Evolutionary conservation across 2,113 vertebrate species (phyloP).

Genomic region (Bos indicus): DNA sequence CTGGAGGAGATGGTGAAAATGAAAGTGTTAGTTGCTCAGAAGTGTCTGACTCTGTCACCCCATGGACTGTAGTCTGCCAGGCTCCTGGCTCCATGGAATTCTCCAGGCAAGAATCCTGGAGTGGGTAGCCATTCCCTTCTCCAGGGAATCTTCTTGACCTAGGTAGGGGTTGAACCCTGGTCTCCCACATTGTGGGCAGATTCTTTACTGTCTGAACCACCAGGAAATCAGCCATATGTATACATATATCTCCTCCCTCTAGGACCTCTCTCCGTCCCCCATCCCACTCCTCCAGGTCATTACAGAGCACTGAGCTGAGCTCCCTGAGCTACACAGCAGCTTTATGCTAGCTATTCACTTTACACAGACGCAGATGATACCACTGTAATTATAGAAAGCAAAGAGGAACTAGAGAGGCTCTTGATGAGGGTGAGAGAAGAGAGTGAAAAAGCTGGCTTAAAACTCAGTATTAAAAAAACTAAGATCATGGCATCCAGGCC

Average conservation of each 20-base stretch:
- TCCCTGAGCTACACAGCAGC: background rate
- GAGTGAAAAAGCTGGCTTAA: background rate
- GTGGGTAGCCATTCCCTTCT: background rate
- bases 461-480: background rate
- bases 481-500: background rate
- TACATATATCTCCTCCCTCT: background rate
- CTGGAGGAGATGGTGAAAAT: background rate
- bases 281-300: background rate
- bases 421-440: background rate
- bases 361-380: background rate
- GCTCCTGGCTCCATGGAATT: background rate
- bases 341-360: background rate
- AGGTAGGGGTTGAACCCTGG: background rate
- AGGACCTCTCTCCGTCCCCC: background rate
- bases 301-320: background rate
- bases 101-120: background rate
- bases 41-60: background rate
- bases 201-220: background rate
- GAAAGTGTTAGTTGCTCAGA: background rate
- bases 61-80: background rate
- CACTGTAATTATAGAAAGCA: background rate
- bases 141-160: background rate
- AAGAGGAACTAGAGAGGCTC: background rate
- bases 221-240: background rate
- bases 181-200: background rate